Evolutionary conservation across 2,797 vertebrate species (phyloP), one percentile per base, ranked within the genome.

Genomic region (Lacerta agilis): DNA sequence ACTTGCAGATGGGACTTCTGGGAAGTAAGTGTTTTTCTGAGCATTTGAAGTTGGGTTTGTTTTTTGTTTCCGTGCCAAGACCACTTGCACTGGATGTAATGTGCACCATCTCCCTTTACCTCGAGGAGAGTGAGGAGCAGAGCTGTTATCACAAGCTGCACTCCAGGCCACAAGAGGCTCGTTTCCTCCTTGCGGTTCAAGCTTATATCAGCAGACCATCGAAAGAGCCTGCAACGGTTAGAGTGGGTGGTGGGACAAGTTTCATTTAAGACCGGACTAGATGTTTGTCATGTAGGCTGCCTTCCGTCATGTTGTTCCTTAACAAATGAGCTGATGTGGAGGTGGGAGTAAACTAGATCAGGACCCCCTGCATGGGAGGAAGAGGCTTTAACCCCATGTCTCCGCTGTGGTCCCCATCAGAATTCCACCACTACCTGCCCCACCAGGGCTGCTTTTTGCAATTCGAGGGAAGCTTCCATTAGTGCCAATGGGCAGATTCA

Each of bases 171-270:
- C 33, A 45, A 88, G 75, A 82, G 41, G 6, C 71, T 64, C 15
- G 38, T 71, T 87, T 88, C 81, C 87, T 83, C 25, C 61, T 58
- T 71, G 64, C 4, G 27, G 81, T 71, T 71, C 79, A 23, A 77
- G 43, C 45, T 15, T 6, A 72, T 25, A 71, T 8, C 13, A 83
- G 75, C 45, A 71, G 75, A 4, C 27, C 38, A 9, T 27, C 23
- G 17, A 58, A 78, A 78, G 67, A 58, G 33, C 27, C 45, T 33
- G 36, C 45, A 78, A 13, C 17, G 9, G 6, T 27, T 33, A 3
- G 25, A 75, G 49, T 20, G 41, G n/a, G 64, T 41, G 29, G 2
- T n/a, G 9, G 38, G 45, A 83, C 25, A 27, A 61, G 64, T 71
- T 78, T 29, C 49, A 23, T 41, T 43, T n/a, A 71, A 10, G 7